Base-by-base conservation (phyloP, 2,888 invertebrate genomes). In the Steromphala cineraria region DNA sequence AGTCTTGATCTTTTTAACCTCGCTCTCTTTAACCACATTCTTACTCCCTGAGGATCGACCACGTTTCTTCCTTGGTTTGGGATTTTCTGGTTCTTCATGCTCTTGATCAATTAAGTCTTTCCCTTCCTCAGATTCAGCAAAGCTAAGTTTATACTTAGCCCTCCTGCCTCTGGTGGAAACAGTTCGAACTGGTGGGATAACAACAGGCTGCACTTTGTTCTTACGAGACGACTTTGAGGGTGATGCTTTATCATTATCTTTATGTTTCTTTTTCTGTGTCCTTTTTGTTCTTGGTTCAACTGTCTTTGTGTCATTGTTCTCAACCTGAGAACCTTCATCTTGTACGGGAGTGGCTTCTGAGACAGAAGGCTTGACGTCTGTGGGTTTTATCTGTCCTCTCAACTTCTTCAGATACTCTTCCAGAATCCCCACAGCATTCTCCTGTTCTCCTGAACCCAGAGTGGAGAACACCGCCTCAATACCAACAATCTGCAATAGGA, bases 391-490 rank as follows among this genome's bases (percentile, higher is more conserved):
- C 71, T 71, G 71, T 17, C 71, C 71, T 71, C 71, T 28, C 15
- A 71, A 24, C 3, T 40, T 31, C 31, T 71, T 28, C n/a, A 71
- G 19, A 19, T 71, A 71, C 19, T 71, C 71, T 19, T 71, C 71
- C 40, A 71, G 71, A 13, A 71, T n/a, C 2, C 71, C 71, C 2
- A 71, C 71, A 36, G 71, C 71, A 36, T 71, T 71, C 40, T 71
- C 71, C 36, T 36, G 31, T 71, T 71, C 71, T 36, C 71, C 71
- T 36, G 71, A 71, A 19, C 40, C 71, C 28, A 71, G 71, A 2
- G 71, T 71, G 31, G 71, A 71, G 19, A 71, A 71, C 28, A 71
- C 71, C 17, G 71, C 71, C 36, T 71, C 71, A 36, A 71, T 71
- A 4, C 71, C 71, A 10, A 71, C 71, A 71, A 71, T 71, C 71